Evolutionary conservation across 1,140 invertebrate genomes (phyloP).

Genomic region (Papilio polyxenes): DNA sequence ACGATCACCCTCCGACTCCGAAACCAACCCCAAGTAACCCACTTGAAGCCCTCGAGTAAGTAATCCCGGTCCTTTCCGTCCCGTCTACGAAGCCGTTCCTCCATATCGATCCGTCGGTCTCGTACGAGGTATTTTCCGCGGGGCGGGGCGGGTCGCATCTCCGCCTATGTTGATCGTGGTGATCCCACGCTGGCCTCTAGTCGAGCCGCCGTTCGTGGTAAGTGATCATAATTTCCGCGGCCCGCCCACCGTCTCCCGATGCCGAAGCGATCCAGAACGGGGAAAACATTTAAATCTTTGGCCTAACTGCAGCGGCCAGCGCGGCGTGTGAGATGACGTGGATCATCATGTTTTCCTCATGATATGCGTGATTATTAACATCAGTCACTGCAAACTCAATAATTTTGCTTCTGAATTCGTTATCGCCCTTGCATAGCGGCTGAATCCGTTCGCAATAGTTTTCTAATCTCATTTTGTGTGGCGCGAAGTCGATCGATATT

Average conservation of each 20-base stretch:
- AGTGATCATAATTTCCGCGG: constrained; percentile 43
- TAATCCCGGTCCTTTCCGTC: neutral
- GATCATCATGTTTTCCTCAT: constrained; percentile 27
- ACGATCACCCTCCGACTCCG: constrained; percentile 1
- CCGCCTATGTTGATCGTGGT: constrained; percentile 37
- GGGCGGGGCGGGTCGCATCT: constrained; percentile 62
- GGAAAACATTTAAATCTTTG: neutral
- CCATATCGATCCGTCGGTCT: constrained; percentile 77
- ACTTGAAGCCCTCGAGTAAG: constrained; percentile 2
- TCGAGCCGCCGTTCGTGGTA: constrained; percentile 38
- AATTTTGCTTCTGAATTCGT: constrained; percentile 17
- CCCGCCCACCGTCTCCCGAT: constrained; percentile 13
- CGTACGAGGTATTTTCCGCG: constrained; percentile 72
- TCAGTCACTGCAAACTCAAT: constrained; percentile 21
- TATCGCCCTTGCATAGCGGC: neutral
- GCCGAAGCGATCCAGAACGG: neutral
- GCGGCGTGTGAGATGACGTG: constrained; percentile 23
- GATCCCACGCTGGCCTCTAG: constrained; percentile 21
- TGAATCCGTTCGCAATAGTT: constrained; percentile 9
- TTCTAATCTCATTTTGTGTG: constrained; percentile 8
- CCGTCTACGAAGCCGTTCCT: constrained; percentile 40
- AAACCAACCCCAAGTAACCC: constrained; percentile 17
- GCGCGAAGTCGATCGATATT: constrained; percentile 34
- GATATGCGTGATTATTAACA: constrained; percentile 1
- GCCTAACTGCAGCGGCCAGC: neutral